Evolutionary conservation across 1,140 invertebrate species (phyloP).

Genomic region (Apocrypta bakeri): DNA sequence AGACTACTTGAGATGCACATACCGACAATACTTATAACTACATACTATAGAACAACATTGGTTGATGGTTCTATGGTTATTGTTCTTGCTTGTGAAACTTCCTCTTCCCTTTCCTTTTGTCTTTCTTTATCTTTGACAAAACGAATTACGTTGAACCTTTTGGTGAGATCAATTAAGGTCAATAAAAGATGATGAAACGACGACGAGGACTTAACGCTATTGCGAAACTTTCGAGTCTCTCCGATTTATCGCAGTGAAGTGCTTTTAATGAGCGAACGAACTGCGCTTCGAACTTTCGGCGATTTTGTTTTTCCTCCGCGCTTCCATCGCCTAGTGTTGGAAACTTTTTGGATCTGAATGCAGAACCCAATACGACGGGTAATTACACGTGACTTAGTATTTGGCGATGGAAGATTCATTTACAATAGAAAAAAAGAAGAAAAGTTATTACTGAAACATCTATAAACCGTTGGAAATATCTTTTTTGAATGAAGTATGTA

Average conservation of each 20-base stretch:
- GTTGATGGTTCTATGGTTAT: too few species aligned
- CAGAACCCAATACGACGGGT: neutral
- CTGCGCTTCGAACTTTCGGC: neutral
- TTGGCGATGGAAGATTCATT: too few species aligned
- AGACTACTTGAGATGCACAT: neutral
- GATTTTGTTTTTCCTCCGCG: neutral
- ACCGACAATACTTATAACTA: neutral
- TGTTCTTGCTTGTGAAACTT: neutral
- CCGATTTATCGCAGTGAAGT: neutral
- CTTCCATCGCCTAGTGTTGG: neutral
- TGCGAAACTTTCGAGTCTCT: constrained; percentile 4
- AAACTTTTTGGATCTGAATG: neutral
- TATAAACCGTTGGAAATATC: too few species aligned
- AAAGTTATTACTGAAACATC: too few species aligned
- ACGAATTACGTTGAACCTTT: constrained; percentile 26
- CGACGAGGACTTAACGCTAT: neutral
- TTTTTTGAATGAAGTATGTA: too few species aligned
- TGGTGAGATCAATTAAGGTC: neutral
- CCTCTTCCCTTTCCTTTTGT: too few species aligned
- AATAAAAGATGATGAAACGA: constrained; percentile 19
- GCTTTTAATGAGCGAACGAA: neutral
- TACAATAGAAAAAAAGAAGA: too few species aligned
- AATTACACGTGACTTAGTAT: neutral
- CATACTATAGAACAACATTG: too few species aligned
- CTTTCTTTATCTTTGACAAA: too few species aligned